phyloP scores from a whole-genome alignment of 2,888 invertebrate genomes.

The Acanthosepion pharaonis region DNA sequence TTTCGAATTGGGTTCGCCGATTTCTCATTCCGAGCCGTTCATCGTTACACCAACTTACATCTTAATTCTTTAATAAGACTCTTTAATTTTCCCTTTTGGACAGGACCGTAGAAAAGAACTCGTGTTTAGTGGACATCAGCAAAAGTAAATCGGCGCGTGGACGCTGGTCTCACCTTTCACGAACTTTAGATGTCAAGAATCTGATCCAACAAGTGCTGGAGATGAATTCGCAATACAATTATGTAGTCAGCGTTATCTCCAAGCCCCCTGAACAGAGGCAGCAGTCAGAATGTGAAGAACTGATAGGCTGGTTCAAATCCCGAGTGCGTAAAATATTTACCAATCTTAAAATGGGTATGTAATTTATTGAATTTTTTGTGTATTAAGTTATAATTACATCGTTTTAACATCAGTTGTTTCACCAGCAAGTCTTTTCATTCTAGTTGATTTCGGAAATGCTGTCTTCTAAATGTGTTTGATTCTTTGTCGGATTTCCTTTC shows the following conservation, averaged over 20 bases:
- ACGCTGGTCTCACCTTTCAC: neutral
- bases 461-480: no score
- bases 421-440: no score
- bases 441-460: no score
- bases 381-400: neutral
- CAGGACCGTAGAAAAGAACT: neutral
- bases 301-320: conserved; percentile 66
- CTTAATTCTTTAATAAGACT: neutral
- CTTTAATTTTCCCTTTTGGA: neutral
- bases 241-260: conserved; percentile 63
- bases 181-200: conserved; percentile 43
- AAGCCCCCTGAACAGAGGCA: conserved; percentile 62
- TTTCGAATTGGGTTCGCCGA: no score
- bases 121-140: neutral
- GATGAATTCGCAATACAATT: conserved; percentile 65
- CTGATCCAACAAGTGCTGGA: conserved; percentile 36
- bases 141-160: neutral
- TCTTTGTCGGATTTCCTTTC: no score
- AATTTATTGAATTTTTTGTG: neutral
- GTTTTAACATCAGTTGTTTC: neutral
- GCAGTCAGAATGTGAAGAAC: conserved; percentile 64
- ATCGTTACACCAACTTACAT: neutral
- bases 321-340: conserved; percentile 66
- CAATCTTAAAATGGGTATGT: conserved; percentile 65
- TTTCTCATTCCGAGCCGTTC: no score